phyloP scores from a whole-genome alignment of 2,797 vertebrate species.

The Acanthiza pusilla region DNA sequence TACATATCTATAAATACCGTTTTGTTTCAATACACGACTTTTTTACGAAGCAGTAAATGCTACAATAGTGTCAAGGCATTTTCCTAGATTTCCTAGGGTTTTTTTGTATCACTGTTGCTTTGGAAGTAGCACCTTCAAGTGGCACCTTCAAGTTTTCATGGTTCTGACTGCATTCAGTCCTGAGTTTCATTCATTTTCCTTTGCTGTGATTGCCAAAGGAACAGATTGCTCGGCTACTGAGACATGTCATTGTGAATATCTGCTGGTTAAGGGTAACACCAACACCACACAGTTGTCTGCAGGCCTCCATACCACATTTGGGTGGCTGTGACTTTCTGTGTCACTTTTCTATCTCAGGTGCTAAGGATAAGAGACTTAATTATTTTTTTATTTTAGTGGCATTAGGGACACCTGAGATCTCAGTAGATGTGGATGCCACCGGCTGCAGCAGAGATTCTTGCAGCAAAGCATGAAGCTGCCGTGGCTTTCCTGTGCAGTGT shows the following conservation, averaged over 20 bases:
- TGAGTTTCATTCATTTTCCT: background rate
- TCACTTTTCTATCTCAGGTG: background rate
- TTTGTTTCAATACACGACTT: background rate
- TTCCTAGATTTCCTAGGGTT: background rate
- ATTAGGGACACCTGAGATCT: background rate
- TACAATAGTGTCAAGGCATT: background rate
- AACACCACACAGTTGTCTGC: background rate
- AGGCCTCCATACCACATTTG: background rate
- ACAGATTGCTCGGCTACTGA: background rate
- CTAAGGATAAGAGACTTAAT: background rate
- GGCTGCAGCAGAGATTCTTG: background rate
- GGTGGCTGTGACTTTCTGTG: background rate
- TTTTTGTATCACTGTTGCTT: background rate
- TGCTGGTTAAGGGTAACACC: background rate
- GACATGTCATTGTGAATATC: background rate
- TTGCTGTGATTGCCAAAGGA: background rate
- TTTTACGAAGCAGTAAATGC: background rate
- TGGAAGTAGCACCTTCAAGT: background rate
- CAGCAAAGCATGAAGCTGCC: rapidly evolving
- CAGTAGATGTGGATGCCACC: background rate
- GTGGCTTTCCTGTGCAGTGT: background rate
- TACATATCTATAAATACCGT: background rate
- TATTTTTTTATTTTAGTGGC: background rate
- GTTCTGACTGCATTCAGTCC: background rate
- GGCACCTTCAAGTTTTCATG: background rate